These are phyloP conservation scores for Gephyroberyx darwinii DNA, from an alignment of 2,797 vertebrate genomes.

Conservation along the genomic window DNA sequence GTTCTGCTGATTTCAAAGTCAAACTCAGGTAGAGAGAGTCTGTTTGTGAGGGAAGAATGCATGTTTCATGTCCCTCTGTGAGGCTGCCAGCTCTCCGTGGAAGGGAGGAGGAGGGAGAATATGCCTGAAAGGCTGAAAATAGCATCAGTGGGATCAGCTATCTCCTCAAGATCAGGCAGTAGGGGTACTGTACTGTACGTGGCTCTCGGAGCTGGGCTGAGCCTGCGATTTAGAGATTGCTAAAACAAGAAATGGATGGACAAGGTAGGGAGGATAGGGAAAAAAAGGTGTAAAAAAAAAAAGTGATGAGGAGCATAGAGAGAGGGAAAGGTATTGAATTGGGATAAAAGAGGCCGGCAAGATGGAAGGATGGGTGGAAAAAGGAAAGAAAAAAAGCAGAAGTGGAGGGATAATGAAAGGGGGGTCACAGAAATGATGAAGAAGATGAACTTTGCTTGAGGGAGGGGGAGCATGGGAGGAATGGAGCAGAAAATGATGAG, in stretches of 20 bases:
- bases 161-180: conserved; percentile 67
- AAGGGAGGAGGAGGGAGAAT: conserved; percentile 44
- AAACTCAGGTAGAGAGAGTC: conserved; percentile 56
- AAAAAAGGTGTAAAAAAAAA: conserved; percentile 13
- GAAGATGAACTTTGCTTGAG: background rate
- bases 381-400: background rate
- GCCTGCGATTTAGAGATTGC: conserved; percentile 44
- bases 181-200: conserved; percentile 40
- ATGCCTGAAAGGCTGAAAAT: conserved; percentile 71
- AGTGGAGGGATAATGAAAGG: background rate
- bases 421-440: background rate
- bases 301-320: conserved; percentile 42
- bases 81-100: conserved; percentile 60
- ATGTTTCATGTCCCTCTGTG: conserved; percentile 67
- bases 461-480: background rate
- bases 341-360: conserved; percentile 13
- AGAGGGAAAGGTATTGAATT: conserved; percentile 40
- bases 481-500: background rate
- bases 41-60: conserved; percentile 61
- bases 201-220: conserved; percentile 48
- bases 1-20: conserved; percentile 76
- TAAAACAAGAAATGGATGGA: conserved; percentile 44
- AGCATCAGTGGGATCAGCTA: conserved; percentile 75
- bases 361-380: too few species aligned
- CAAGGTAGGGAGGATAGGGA: conserved; percentile 15